A percentile compares a stretch with the other conserved stretches of the same genome.
These are phyloP conservation scores for Leptinotarsa undecemlineata DNA, from an alignment of 1,140 invertebrate species.

Conservation along the genomic window DNA sequence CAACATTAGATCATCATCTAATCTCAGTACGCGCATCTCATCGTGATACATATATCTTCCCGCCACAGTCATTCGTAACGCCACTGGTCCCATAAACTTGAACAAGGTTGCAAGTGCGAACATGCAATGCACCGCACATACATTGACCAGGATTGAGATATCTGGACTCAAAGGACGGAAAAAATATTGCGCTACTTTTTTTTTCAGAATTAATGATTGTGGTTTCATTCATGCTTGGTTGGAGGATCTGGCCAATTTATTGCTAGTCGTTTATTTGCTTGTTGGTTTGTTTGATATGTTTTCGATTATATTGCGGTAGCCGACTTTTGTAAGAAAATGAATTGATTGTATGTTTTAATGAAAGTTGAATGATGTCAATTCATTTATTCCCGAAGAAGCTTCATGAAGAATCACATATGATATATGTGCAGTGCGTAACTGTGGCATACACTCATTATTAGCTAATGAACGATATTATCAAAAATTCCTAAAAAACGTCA, in stretches of 20 bases:
- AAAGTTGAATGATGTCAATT: too few species aligned
- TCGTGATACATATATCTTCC: neutral
- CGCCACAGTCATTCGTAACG: neutral
- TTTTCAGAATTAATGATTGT: conserved; percentile 43
- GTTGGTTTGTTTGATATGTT: conserved; percentile 23
- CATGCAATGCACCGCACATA: conserved; percentile 41
- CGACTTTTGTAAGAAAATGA: neutral
- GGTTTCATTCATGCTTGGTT: conserved; percentile 47
- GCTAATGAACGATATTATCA: too few species aligned
- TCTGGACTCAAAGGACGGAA: conserved; percentile 40
- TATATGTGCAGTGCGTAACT: too few species aligned
- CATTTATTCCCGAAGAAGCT: too few species aligned
- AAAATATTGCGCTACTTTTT: conserved; percentile 42
- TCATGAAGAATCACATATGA: too few species aligned
- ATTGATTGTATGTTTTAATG: too few species aligned
- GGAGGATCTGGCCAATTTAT: conserved; percentile 42
- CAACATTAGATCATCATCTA: too few species aligned
- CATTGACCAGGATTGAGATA: conserved; percentile 42
- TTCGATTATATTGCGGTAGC: neutral
- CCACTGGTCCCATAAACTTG: conserved; percentile 37
- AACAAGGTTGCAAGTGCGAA: conserved; percentile 38
- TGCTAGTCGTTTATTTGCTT: conserved; percentile 40
- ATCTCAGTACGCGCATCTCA: neutral
- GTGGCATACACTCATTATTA: too few species aligned
- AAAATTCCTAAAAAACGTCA: neutral